These are phyloP conservation scores for Enteromius anoplus DNA, from an alignment of 2,797 vertebrate species.

Conservation along the genomic window DNA sequence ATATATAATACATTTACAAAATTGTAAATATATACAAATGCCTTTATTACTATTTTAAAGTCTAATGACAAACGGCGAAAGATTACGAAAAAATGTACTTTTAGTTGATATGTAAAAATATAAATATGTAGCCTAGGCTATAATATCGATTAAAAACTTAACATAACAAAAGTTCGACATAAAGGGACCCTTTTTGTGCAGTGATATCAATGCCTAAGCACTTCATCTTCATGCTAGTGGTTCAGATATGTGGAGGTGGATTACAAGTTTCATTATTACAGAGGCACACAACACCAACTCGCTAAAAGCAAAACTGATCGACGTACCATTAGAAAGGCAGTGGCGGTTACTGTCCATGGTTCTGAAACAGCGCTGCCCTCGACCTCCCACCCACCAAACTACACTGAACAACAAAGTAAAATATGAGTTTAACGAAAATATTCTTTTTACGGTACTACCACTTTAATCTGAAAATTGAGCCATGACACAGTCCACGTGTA, in stretches of 20 bases:
- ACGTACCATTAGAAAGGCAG: neutral
- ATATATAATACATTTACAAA: neutral
- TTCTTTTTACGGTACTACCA: neutral
- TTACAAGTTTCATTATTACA: neutral
- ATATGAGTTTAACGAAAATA: neutral
- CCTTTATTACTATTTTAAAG: neutral
- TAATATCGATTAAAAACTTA: neutral
- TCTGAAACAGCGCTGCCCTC: conserved; percentile 65
- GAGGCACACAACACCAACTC: neutral
- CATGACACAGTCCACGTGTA: neutral
- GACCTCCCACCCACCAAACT: conserved; percentile 2
- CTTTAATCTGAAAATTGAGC: neutral
- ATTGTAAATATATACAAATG: neutral
- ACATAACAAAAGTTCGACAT: neutral
- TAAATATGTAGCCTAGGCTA: neutral
- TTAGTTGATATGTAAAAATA: neutral
- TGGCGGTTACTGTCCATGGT: conserved; percentile 73
- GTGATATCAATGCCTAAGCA: neutral
- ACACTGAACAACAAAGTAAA: neutral
- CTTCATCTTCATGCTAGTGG: neutral
- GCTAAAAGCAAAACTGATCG: neutral
- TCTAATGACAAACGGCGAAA: neutral
- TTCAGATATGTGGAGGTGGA: neutral
- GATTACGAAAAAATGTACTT: neutral
- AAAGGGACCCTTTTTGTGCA: neutral